Percentiles rank a stretch among this genome's conserved stretches.
These are phyloP conservation scores for Thereva unica DNA, from an alignment of 2,888 invertebrate species.

Conservation along the genomic window DNA sequence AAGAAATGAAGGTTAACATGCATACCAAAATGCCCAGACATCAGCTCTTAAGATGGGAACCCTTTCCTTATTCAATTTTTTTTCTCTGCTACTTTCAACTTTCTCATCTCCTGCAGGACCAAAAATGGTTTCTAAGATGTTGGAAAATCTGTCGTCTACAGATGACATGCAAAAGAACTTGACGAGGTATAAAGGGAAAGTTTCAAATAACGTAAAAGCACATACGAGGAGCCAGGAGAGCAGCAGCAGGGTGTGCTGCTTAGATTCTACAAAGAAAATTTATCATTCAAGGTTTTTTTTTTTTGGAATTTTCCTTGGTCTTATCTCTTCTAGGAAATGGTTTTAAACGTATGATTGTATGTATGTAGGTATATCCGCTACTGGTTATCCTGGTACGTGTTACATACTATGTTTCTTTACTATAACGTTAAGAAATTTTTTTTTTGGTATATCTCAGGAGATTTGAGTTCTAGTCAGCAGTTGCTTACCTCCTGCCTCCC, in stretches of 20 bases:
- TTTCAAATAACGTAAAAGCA: conserved; percentile 1
- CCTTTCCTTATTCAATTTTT: conserved; percentile 1
- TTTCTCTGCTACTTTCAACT: too few relatives aligned
- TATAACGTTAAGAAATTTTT: too few relatives aligned
- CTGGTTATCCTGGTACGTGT: too few relatives aligned
- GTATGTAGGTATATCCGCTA: not conserved
- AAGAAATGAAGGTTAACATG: conserved; percentile 1
- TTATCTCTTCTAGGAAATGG: conserved; percentile 13
- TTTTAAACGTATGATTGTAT: not conserved
- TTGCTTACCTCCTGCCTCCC: not conserved
- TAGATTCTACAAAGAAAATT: conserved; percentile 31
- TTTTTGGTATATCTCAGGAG: not conserved
- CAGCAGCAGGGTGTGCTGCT: conserved; percentile 2
- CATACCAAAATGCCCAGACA: conserved; percentile 20
- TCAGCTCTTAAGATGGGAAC: conserved; percentile 15
- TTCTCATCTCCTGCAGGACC: not conserved
- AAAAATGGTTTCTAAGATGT: conserved; percentile 24
- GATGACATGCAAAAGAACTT: conserved; percentile 30
- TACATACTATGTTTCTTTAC: too few relatives aligned
- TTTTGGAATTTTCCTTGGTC: conserved; percentile 20
- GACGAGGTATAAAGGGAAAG: conserved; percentile 14
- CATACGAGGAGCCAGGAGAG: not conserved
- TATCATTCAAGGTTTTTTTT: conserved; percentile 20
- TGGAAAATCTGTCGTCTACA: conserved; percentile 26
- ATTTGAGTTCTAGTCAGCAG: not conserved